Conservation (phyloP, 2,113 vertebrate genomes). For the Sceloporus tristichus region DNA sequence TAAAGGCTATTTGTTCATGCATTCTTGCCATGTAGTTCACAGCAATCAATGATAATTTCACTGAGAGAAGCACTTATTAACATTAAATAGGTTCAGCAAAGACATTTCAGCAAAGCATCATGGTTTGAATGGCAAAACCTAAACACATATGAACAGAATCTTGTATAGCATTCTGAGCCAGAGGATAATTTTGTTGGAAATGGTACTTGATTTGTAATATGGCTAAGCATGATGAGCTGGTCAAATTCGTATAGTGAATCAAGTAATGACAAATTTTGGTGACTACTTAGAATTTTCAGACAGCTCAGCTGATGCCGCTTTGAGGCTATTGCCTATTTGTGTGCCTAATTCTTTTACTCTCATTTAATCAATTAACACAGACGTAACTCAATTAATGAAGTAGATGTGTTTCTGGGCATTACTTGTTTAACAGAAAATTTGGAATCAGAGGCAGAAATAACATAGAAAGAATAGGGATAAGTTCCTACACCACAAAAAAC, state of each 20-base stretch:
- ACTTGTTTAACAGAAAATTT: no score
- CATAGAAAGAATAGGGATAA: no score
- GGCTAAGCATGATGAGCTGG: neutral
- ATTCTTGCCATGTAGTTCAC: neutral
- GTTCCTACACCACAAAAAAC: no score
- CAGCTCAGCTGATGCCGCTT: no score
- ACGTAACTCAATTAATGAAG: no score
- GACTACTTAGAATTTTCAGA: neutral
- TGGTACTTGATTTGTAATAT: neutral
- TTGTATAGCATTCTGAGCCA: neutral
- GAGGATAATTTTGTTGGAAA: neutral
- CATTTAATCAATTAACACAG: neutral
- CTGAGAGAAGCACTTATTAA: neutral
- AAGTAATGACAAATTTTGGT: neutral
- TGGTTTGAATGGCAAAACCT: neutral
- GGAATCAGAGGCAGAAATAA: no score
- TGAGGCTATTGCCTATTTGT: neutral
- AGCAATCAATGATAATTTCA: neutral
- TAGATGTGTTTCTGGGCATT: no score
- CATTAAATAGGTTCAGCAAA: neutral
- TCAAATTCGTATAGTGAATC: neutral
- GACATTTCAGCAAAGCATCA: neutral
- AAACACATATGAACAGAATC: neutral
- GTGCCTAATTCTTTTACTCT: neutral
- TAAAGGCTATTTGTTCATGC: neutral